Evolutionary conservation across 2,888 invertebrate species (phyloP), one percentile per base, ranked within the genome.

Genomic region (Trichopria drosophilae): DNA sequence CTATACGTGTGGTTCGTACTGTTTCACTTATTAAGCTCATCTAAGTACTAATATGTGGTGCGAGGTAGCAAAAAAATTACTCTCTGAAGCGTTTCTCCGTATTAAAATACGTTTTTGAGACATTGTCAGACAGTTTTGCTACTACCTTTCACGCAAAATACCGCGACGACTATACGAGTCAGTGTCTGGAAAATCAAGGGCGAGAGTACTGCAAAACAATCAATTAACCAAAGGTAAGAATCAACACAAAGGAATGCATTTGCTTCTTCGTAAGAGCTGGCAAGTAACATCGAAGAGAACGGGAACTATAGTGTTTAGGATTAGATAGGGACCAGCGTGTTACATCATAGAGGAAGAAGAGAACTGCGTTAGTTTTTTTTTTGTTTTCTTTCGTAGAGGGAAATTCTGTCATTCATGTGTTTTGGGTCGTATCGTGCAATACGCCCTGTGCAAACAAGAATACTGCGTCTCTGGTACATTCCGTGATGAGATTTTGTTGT

Each of bases 401-500:
- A 49, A 51, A 55, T 57, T 28, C 26, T 12, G 29, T 48, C 56
- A 53, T 51, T 51, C 55, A 52, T 55, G 36, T 58, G 46, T 52
- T n/a, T 64, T 62, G 54, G 61, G 51, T 59, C 49, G 49, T 59
- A 53, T 57, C 64, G 69, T 72, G 71, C 72, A 63, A 66, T n/a
- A 66, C 65, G 65, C 64, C 65, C 66, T 68, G 69, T 72, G 69
- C 69, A 72, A 68, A 50, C n/a, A n/a, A n/a, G n/a, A n/a, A n/a
- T n/a, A n/a, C n/a, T n/a, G n/a, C n/a, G n/a, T n/a, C n/a, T n/a
- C n/a, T n/a, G n/a, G n/a, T n/a, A n/a, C n/a, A 68, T 68, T 66
- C 65, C 62, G 61, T 65, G 58, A 51, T 53, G 49, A n/a, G 57
- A 54, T 60, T n/a, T n/a, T 22, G 58, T 60, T 54, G 50, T 49